These are phyloP conservation scores for Lycocorax pyrrhopterus DNA, from an alignment of 2,113 vertebrate genomes.

Conservation along the genomic window DNA sequence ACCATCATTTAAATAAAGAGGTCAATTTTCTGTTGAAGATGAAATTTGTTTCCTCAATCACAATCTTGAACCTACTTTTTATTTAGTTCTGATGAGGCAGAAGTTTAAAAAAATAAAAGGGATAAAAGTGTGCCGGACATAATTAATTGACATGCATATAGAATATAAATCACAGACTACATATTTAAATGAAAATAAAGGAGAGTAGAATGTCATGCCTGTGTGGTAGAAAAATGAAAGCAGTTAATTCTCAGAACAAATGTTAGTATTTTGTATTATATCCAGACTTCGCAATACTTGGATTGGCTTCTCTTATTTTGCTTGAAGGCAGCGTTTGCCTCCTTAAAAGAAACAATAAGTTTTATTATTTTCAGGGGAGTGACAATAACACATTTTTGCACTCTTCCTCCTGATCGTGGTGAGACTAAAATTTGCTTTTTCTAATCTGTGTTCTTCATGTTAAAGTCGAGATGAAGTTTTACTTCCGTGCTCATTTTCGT, in stretches of 20 bases:
- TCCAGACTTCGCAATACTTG: constrained; percentile 18
- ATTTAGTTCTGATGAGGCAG: background rate
- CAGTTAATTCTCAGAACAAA: constrained; percentile 31
- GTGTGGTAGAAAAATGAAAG: background rate
- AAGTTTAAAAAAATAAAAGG: background rate
- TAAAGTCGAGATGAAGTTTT: background rate
- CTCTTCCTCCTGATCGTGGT: background rate
- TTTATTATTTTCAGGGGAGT: constrained; percentile 17
- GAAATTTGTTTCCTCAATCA: background rate
- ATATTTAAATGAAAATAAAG: background rate
- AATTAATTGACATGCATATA: background rate
- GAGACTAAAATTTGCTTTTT: background rate
- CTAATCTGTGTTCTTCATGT: background rate
- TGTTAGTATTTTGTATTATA: constrained; percentile 32
- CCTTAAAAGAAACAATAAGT: background rate
- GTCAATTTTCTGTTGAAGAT: background rate
- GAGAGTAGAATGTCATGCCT: background rate
- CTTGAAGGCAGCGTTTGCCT: background rate
- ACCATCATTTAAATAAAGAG: background rate
- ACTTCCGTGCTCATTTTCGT: background rate
- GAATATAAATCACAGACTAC: background rate
- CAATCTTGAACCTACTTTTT: background rate
- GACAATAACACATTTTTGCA: background rate
- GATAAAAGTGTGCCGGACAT: fast-evolving
- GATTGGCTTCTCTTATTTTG: background rate